Evolutionary conservation across 1,140 invertebrate species (phyloP).

Genomic region (Mizuhopecten yessoensis): DNA sequence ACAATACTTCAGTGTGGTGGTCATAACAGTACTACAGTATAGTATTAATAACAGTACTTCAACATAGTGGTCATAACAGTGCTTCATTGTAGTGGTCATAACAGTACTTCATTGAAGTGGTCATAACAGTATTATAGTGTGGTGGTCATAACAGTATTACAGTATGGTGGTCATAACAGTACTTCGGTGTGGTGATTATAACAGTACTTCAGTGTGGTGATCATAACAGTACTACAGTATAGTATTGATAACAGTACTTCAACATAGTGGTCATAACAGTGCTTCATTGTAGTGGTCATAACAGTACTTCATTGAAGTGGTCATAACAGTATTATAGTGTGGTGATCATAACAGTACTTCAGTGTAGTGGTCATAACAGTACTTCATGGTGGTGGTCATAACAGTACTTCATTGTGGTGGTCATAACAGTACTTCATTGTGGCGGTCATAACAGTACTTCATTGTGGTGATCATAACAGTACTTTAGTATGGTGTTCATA

Average conservation of each 20-base stretch:
- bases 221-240: not conserved
- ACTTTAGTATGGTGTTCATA: not conserved
- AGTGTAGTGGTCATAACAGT: not conserved
- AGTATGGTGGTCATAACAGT: not conserved
- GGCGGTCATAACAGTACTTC: not conserved
- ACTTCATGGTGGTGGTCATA: not conserved
- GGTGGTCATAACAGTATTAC: not conserved
- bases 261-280: not conserved
- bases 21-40: not conserved
- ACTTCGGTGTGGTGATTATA: not conserved
- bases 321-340: not conserved
- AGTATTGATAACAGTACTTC: not conserved
- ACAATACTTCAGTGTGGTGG: not conserved
- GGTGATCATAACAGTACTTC: not conserved
- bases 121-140: no score
- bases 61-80: not conserved
- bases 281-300: not conserved
- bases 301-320: no score
- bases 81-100: not conserved
- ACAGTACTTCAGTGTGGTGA: not conserved
- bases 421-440: not conserved
- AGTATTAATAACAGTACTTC: not conserved
- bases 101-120: not conserved
- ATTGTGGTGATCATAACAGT: not conserved
- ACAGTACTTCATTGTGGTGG: not conserved